Base-by-base conservation (phyloP, 1,140 invertebrate genomes). In the Chelonus insularis region DNA sequence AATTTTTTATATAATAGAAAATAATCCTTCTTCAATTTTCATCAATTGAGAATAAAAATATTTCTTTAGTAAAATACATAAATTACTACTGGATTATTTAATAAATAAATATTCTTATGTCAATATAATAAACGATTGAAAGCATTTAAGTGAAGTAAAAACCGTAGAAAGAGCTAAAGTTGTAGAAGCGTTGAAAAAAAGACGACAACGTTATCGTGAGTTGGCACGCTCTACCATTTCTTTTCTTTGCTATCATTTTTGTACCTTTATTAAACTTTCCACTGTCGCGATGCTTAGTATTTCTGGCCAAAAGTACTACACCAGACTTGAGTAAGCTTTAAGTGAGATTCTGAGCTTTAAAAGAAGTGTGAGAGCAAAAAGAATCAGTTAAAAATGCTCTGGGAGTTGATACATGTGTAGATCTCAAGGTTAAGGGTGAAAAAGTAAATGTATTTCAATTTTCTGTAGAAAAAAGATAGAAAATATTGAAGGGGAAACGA, bases 221-320 rank as follows among this genome's bases (percentile, higher is more conserved):
- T 50, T 32, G 34, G 45, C 65, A 66, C 62, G 57, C 62, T 64
- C 29, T 64, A 20, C 21, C 65, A 65, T 65, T 66, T 66, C 25
- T 14, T 4, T 16, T 37, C 29, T 60, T 36, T 23, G 41, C 57
- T 21, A 43, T 54, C 57, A 65, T 66, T 66, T 66, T 66, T 66
- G 64, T 16, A 51, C 45, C 65, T 66, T 66, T 61, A 58, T 64
- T 51, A 32, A n/a, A 66, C 41, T 43, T 43, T 43, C 16, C 41
- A 43, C 25, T 29, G 41, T 5, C 16, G 12, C 12, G 41, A 8
- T 43, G 16, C 41, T 43, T 8, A 43, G 41, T 43, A 43, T 43
- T 43, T 4, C 16, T 4, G 6, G 41, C 7, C 12, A 43, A 43
- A 43, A 43, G 41, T 43, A 43, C 14, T 6, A 18, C 14, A 8